These are phyloP conservation scores for Nestor notabilis DNA, from an alignment of 2,113 vertebrate genomes.

Conservation along the genomic window DNA sequence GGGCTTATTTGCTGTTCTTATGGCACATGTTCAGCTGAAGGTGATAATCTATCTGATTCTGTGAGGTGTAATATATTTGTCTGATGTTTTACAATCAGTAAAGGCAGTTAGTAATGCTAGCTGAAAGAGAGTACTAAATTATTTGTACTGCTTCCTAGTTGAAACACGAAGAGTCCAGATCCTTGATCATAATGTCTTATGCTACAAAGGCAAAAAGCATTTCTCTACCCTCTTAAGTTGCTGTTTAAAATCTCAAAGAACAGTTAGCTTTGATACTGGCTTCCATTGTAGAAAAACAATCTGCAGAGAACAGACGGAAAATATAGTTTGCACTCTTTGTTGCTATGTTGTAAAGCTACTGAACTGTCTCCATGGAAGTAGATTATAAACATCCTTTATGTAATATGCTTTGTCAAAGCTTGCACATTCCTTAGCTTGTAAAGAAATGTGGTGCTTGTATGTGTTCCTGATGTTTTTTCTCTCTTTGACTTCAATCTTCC, in stretches of 20 bases:
- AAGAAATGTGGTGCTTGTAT: slow-evolving; percentile 35
- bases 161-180: neutral
- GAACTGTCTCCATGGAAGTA: slow-evolving; percentile 49
- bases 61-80: neutral
- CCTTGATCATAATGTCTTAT: neutral
- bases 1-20: neutral
- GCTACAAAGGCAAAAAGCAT: neutral
- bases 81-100: neutral
- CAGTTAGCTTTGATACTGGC: neutral
- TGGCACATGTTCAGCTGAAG: neutral
- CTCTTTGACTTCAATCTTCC: neutral
- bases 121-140: neutral
- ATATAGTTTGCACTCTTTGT: slow-evolving; percentile 12
- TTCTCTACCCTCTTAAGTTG: neutral
- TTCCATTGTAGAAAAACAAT: neutral
- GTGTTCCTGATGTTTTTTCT: slow-evolving; percentile 37
- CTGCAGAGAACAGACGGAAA: slow-evolving; percentile 44
- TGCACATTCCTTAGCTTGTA: slow-evolving; percentile 42
- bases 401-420: slow-evolving; percentile 35
- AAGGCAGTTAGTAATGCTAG: neutral
- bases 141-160: neutral
- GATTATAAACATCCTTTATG: slow-evolving; percentile 58
- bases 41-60: neutral
- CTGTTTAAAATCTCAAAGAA: neutral
- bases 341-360: slow-evolving; percentile 47